Conservation (phyloP, 2,113 vertebrate genomes). For the Podarcis cretensis region DNA sequence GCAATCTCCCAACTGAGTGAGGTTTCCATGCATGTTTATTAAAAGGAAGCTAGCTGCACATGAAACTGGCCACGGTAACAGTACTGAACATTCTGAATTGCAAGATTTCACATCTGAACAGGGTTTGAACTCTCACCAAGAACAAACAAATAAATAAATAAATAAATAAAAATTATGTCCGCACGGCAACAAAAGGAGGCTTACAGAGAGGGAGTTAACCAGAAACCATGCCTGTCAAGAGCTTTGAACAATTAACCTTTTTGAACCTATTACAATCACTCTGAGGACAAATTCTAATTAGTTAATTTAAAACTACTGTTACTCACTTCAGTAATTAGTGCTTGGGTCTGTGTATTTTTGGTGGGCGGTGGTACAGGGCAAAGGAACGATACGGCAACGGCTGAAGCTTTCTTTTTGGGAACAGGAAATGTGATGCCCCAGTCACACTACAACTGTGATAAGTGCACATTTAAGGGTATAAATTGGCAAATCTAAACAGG, state of each 20-base stretch:
- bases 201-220: conserved; percentile 42
- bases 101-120: neutral
- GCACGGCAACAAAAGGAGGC: conserved; percentile 28
- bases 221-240: conserved; percentile 42
- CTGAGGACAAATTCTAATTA: conserved; percentile 53
- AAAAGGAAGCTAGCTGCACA: neutral
- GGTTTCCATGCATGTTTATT: conserved; percentile 23
- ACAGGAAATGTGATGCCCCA: conserved; percentile 29
- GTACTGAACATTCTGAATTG: conserved; percentile 23
- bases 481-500: conserved; percentile 34
- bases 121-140: conserved; percentile 56
- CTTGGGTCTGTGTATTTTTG: neutral
- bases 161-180: conserved; percentile 43
- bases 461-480: conserved; percentile 23
- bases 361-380: neutral
- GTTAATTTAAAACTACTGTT: conserved; percentile 49
- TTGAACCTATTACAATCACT: conserved; percentile 38
- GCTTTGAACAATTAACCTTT: conserved; percentile 55
- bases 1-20: neutral
- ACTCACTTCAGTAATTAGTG: conserved; percentile 55
- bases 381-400: neutral
- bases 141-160: conserved; percentile 12
- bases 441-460: conserved; percentile 8
- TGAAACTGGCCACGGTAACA: conserved; percentile 30
- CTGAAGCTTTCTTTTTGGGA: conserved; percentile 38